Evolutionary conservation across 2,888 invertebrate genomes (phyloP).

Genomic region (Seira sanloemensis): DNA sequence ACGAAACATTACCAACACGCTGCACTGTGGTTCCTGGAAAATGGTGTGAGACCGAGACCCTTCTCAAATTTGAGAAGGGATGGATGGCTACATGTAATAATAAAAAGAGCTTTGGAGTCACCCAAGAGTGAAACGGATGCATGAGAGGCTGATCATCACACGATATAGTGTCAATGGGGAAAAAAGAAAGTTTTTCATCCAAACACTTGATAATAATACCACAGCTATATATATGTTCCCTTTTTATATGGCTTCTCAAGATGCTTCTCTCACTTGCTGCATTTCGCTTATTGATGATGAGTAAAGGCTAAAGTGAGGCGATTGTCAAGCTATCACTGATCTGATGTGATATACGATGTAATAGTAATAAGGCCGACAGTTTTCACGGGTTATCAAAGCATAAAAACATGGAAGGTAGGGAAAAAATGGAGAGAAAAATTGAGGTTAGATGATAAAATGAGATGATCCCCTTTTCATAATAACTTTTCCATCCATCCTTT

Average conservation of each 20-base stretch:
- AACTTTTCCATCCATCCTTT: conserved; percentile 9
- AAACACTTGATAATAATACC: no score
- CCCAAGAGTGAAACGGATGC: conserved; percentile 50
- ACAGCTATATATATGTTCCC: no score
- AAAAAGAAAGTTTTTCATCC: neutral
- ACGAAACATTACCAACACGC: conserved; percentile 51
- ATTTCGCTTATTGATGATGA: neutral
- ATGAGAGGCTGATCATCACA: conserved; percentile 44
- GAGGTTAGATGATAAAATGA: conserved; percentile 23
- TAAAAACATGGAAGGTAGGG: neutral
- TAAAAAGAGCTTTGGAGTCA: conserved; percentile 24
- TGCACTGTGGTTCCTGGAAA: conserved; percentile 43
- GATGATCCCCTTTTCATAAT: conserved; percentile 10
- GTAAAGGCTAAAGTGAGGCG: neutral
- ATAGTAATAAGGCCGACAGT: neutral
- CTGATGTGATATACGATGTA: conserved; percentile 1
- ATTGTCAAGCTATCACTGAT: neutral
- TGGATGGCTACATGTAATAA: conserved; percentile 30
- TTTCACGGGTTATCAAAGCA: neutral
- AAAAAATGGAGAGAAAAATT: conserved; percentile 7
- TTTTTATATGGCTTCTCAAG: neutral
- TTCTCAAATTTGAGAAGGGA: no score
- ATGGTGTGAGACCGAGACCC: conserved; percentile 38
- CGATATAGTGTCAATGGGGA: conserved; percentile 56
- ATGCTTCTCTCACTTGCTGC: neutral